Conservation (phyloP, 2,797 vertebrate genomes). For the Melanotaenia parkinsoni region DNA sequence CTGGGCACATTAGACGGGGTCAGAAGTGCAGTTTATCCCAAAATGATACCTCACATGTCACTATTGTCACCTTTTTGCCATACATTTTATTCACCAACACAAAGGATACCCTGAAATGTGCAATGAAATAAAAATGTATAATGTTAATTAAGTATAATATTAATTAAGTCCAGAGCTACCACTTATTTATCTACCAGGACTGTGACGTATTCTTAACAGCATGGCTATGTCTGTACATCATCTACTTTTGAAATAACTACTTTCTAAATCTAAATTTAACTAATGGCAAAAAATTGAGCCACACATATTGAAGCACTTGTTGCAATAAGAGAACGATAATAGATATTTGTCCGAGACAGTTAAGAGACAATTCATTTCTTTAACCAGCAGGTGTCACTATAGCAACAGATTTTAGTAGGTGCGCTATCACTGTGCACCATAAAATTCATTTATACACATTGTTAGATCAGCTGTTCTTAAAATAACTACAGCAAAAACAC, state of each 20-base stretch:
- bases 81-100: neutral
- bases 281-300: neutral
- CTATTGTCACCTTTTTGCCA: neutral
- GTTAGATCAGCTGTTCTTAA: constrained; percentile 34
- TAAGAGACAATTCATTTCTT: neutral
- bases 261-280: neutral
- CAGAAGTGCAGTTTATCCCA: neutral
- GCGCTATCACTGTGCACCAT: neutral
- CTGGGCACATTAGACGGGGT: neutral
- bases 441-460: constrained; percentile 4
- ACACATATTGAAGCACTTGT: neutral
- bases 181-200: neutral
- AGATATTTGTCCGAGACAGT: neutral
- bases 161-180: neutral
- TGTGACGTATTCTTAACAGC: too few relatives aligned
- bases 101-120: neutral
- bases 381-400: constrained; percentile 63
- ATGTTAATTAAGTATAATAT: too few relatives aligned
- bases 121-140: neutral
- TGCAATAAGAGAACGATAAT: too few relatives aligned
- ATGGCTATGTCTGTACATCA: too few relatives aligned
- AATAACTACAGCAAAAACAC: constrained; percentile 14
- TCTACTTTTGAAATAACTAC: too few relatives aligned
- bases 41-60: neutral
- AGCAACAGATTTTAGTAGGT: constrained; percentile 37